These are phyloP conservation scores for Macrocentrus cingulum DNA, from an alignment of 1,140 invertebrate genomes.

Conservation along the genomic window DNA sequence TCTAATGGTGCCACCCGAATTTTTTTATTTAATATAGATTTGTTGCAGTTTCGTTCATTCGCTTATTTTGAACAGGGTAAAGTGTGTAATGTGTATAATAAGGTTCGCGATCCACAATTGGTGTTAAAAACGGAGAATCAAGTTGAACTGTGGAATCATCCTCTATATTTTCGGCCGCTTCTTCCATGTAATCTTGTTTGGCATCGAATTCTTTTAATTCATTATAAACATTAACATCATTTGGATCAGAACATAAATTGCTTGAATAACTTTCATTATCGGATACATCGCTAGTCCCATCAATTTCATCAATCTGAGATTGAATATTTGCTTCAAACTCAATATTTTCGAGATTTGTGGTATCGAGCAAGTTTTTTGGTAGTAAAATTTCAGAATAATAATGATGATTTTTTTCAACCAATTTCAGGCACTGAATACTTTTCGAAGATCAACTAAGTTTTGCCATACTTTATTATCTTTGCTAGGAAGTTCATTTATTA, in stretches of 20 bases:
- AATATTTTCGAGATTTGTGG: conserved; percentile 1
- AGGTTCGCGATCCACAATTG: conserved; percentile 27
- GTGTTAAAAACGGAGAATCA: conserved; percentile 29
- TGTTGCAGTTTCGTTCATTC: conserved; percentile 33
- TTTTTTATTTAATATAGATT: conserved; percentile 41
- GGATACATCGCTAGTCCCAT: neutral
- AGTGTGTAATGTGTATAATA: conserved; percentile 42
- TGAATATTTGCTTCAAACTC: conserved; percentile 10
- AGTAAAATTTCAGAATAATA: conserved; percentile 33
- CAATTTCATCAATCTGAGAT: neutral
- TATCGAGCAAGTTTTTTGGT: conserved; percentile 25
- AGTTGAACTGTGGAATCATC: neutral
- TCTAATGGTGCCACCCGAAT: conserved; percentile 34
- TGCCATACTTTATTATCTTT: too few species aligned
- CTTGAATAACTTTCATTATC: neutral
- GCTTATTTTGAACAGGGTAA: conserved; percentile 38
- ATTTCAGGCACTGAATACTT: too few species aligned
- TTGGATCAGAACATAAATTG: too few species aligned
- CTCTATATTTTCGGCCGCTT: conserved; percentile 1
- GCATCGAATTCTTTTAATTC: too few species aligned
- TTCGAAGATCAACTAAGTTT: too few species aligned
- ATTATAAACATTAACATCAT: too few species aligned
- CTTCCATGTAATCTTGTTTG: conserved; percentile 1
- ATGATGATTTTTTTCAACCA: conserved; percentile 30
- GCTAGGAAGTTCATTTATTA: too few species aligned